Conservation (phyloP, 2,888 invertebrate species). For the Bombylius discolor region DNA sequence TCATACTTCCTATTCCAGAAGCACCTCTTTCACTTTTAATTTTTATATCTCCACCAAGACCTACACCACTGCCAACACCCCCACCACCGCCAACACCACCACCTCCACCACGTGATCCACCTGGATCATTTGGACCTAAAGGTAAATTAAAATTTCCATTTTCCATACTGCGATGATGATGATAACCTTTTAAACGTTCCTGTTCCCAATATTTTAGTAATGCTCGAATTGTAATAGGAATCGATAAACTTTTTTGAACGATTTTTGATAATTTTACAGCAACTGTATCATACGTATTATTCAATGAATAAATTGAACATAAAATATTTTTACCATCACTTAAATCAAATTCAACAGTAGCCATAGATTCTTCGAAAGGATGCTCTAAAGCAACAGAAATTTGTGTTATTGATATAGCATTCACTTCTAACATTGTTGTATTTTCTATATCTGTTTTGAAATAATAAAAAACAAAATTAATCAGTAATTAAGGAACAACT, state of each 20-base stretch:
- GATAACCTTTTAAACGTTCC: conserved; percentile 46
- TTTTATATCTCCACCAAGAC: background rate
- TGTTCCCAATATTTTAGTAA: conserved; percentile 77
- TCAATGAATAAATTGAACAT: conserved; percentile 54
- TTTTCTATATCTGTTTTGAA: conserved; percentile 33
- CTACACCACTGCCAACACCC: conserved; percentile 10
- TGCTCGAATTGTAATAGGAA: conserved; percentile 79
- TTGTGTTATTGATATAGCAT: conserved; percentile 77
- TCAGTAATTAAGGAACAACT: background rate
- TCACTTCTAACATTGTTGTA: conserved; percentile 79
- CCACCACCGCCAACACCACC: conserved; percentile 9
- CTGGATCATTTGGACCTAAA: conserved; percentile 54
- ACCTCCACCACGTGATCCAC: conserved; percentile 37
- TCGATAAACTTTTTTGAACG: conserved; percentile 80
- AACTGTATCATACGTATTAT: conserved; percentile 36
- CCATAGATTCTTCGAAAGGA: conserved; percentile 83
- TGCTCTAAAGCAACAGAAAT: conserved; percentile 85
- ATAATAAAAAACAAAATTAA: background rate
- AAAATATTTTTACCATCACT: conserved; percentile 65
- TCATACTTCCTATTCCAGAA: conserved; percentile 9
- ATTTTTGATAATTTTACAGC: conserved; percentile 44
- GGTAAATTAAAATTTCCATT: conserved; percentile 51
- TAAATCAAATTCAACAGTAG: conserved; percentile 81
- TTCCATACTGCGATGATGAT: conserved; percentile 39
- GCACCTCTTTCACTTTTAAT: conserved; percentile 1